Conservation (phyloP, 2,888 invertebrate genomes). For the Leptinotarsa haldemani region DNA sequence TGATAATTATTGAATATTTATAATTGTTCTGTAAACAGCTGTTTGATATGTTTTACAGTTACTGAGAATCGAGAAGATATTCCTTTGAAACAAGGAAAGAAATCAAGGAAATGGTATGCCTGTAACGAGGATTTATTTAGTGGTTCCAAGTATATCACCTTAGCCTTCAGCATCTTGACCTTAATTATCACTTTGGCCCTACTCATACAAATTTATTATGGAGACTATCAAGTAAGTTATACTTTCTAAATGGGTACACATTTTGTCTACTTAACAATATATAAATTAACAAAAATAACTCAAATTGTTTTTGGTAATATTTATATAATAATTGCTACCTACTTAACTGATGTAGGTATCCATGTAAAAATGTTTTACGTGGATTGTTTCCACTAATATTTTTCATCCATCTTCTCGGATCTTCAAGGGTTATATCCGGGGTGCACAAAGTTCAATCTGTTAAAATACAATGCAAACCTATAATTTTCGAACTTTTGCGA, state of each 20-base stretch:
- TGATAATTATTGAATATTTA: background rate
- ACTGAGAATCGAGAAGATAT: slow-evolving; percentile 70
- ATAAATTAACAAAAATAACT: no score
- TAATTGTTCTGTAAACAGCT: background rate
- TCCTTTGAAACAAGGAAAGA: slow-evolving; percentile 67
- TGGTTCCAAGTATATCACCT: slow-evolving; percentile 76
- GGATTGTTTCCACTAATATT: no score
- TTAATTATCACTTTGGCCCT: slow-evolving; percentile 78
- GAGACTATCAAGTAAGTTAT: slow-evolving; percentile 75
- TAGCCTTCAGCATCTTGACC: slow-evolving; percentile 75
- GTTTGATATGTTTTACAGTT: slow-evolving; percentile 21
- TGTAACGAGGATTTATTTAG: slow-evolving; percentile 63
- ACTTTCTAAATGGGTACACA: background rate
- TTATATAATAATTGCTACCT: no score
- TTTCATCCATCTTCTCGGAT: no score
- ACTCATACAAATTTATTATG: slow-evolving; percentile 78
- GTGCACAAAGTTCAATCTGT: no score
- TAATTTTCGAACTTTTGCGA: no score
- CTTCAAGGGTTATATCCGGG: no score
- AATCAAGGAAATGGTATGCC: slow-evolving; percentile 55
- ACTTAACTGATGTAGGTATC: no score
- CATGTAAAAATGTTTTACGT: no score
- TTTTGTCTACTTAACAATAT: no score
- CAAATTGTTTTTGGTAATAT: no score
- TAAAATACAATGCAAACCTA: no score